Evolutionary conservation across 1,140 invertebrate species (phyloP).

Genomic region (Polypedilum vanderplanki): DNA sequence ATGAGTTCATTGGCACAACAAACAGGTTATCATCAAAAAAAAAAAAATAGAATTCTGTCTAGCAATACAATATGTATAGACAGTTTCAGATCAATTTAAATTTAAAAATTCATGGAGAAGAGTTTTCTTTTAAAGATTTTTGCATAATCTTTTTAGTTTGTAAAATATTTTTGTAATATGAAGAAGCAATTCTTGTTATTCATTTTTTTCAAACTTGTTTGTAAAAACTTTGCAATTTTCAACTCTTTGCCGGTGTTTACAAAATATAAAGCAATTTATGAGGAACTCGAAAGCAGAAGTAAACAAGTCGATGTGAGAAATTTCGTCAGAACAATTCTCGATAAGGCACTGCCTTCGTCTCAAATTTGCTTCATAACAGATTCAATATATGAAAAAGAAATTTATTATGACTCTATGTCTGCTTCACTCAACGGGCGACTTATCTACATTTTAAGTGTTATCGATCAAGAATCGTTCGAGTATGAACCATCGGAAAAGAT

Average conservation of each 20-base stretch:
- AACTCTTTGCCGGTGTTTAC: neutral
- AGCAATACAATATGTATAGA: neutral
- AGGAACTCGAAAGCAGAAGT: neutral
- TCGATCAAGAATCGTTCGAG: neutral
- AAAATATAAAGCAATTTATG: neutral
- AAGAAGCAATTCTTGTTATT: neutral
- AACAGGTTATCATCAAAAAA: neutral
- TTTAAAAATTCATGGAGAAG: neutral
- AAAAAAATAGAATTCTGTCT: neutral
- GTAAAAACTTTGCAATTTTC: neutral
- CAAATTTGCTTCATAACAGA: neutral
- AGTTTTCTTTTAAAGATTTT: neutral
- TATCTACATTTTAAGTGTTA: neutral
- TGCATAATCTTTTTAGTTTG: neutral
- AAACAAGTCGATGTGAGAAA: neutral
- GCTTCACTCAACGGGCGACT: neutral
- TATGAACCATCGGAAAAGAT: slow-evolving; percentile 48
- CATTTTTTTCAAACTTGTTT: neutral
- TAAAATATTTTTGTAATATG: neutral
- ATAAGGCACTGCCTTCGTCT: neutral
- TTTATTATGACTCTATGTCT: neutral
- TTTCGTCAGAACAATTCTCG: neutral
- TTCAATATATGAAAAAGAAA: neutral
- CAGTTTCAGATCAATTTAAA: neutral
- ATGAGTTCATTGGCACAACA: neutral